Conservation (phyloP, 2,113 vertebrate genomes). For the Agelaius tricolor region DNA sequence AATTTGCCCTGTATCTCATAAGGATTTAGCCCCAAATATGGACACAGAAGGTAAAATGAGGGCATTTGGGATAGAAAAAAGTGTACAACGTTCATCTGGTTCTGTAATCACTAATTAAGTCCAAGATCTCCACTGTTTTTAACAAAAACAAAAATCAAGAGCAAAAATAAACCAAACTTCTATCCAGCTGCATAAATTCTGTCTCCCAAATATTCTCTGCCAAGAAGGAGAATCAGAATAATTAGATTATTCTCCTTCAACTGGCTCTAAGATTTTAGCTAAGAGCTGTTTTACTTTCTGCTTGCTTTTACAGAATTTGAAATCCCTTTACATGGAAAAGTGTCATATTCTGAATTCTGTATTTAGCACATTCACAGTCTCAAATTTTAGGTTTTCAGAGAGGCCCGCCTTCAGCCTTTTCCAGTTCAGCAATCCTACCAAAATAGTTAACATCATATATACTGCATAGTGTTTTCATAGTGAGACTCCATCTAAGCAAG, state of each 20-base stretch:
- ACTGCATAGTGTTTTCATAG: background rate
- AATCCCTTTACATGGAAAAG: background rate
- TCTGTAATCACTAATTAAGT: conserved; percentile 29
- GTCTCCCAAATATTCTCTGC: conserved; percentile 11
- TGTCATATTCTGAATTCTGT: background rate
- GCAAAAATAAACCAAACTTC: conserved; percentile 44
- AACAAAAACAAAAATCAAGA: conserved; percentile 20
- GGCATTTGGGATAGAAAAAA: conserved; percentile 45
- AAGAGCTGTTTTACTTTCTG: background rate
- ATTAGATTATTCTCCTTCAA: conserved; percentile 23
- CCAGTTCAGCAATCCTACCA: background rate
- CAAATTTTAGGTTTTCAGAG: background rate
- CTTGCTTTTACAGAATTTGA: background rate
- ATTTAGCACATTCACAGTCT: background rate
- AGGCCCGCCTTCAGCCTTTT: background rate
- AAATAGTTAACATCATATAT: background rate
- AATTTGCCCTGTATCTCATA: background rate
- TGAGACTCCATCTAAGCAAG: background rate
- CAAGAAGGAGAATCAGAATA: background rate
- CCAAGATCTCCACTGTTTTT: conserved; percentile 44
- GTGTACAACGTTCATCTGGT: background rate
- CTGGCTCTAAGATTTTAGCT: background rate
- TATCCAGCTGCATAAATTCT: conserved; percentile 35
- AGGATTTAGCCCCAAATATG: conserved; percentile 25
- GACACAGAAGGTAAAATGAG: conserved; percentile 44